Percentiles rank a stretch among this genome's conserved stretches.
Conservation (phyloP, 2,888 invertebrate species). For the Elysia crispata region DNA sequence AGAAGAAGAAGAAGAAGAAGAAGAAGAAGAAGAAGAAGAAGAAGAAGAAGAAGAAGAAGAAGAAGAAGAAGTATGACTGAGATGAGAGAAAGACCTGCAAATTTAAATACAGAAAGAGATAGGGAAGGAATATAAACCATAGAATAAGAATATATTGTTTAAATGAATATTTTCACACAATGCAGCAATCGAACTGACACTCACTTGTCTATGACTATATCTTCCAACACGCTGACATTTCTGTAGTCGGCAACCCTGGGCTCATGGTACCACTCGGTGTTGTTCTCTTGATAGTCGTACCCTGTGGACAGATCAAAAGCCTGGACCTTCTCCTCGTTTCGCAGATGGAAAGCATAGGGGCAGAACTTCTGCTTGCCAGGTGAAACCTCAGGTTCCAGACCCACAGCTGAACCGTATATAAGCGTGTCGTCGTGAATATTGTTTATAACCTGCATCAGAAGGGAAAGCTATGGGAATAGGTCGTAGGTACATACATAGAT, state of each 20-base stretch:
- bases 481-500: too few species aligned
- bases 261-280: slow-evolving; percentile 71
- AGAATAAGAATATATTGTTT: too few species aligned
- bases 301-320: slow-evolving; percentile 68
- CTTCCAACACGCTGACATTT: slow-evolving; percentile 56
- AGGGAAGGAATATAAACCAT: too few species aligned
- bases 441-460: slow-evolving; percentile 61
- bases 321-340: slow-evolving; percentile 54
- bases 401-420: slow-evolving; percentile 72
- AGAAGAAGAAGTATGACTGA: background rate
- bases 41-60: slow-evolving; percentile 16
- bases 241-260: slow-evolving; percentile 58
- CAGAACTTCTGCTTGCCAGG: slow-evolving; percentile 54
- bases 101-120: too few species aligned
- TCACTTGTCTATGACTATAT: slow-evolving; percentile 66
- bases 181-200: slow-evolving; percentile 17
- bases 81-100: background rate
- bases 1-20: slow-evolving; percentile 21
- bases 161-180: background rate
- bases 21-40: background rate
- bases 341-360: slow-evolving; percentile 70
- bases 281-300: slow-evolving; percentile 66
- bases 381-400: slow-evolving; percentile 61
- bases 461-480: background rate
- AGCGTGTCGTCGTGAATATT: slow-evolving; percentile 68